These are phyloP conservation scores for Pituophis catenifer DNA, from an alignment of 2,113 vertebrate genomes.

Conservation along the genomic window DNA sequence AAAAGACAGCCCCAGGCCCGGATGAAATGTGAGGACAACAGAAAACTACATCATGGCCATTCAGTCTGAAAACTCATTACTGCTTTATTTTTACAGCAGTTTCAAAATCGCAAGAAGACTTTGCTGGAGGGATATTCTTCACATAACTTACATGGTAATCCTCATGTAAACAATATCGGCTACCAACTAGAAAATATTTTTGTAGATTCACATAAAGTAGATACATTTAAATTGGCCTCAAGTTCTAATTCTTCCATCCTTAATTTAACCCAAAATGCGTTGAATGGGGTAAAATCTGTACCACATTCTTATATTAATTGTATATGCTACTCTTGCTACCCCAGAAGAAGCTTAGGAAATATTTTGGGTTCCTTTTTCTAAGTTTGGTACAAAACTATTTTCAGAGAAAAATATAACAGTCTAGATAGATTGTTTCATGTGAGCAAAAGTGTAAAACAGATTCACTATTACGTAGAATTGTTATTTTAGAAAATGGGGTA, in stretches of 20 bases:
- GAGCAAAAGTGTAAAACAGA: neutral
- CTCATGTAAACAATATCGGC: neutral
- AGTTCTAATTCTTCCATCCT: neutral
- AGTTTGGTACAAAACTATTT: neutral
- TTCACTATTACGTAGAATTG: neutral
- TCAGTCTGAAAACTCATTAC: neutral
- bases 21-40: neutral
- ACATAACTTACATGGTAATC: neutral
- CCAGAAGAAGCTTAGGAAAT: neutral
- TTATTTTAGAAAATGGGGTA: neutral
- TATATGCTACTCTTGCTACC: neutral
- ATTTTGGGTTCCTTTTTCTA: neutral
- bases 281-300: neutral
- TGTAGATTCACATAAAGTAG: neutral
- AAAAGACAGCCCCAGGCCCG: neutral
- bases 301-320: neutral
- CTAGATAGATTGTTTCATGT: neutral
- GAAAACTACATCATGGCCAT: neutral
- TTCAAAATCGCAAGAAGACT: neutral
- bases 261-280: neutral
- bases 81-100: neutral
- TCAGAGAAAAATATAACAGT: neutral
- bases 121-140: neutral
- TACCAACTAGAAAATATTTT: neutral
- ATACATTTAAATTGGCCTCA: neutral